Evolutionary conservation across 2,113 vertebrate species (phyloP).

Genomic region (Proterorhinus semilunaris): DNA sequence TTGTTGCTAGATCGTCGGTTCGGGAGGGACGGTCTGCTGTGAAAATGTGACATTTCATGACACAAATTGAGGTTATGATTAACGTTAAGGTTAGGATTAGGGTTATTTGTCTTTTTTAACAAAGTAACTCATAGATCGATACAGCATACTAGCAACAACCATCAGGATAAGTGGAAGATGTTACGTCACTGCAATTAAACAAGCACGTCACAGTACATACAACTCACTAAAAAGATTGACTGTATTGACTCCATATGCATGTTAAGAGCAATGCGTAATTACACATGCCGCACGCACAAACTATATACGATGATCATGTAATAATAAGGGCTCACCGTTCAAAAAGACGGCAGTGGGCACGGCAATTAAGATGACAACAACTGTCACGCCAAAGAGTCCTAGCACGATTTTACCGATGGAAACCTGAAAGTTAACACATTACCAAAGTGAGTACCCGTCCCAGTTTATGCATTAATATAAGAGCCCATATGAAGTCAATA

Average conservation of each 20-base stretch:
- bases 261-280: slow-evolving; percentile 32
- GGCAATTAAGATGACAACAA: slow-evolving; percentile 67
- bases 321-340: slow-evolving; percentile 58
- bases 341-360: slow-evolving; percentile 71
- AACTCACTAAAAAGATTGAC: not conserved
- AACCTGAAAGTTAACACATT: slow-evolving; percentile 50
- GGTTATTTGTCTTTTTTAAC: no score
- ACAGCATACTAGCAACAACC: no score
- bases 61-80: no score
- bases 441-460: not conserved
- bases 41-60: no score
- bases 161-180: slow-evolving; percentile 5
- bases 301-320: not conserved
- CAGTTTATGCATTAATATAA: no score
- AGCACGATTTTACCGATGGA: slow-evolving; percentile 67
- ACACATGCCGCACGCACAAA: slow-evolving; percentile 29
- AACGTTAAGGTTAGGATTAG: no score
- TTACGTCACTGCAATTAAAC: slow-evolving; percentile 15
- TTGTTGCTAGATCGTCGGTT: no score
- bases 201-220: no score
- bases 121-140: no score
- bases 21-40: no score
- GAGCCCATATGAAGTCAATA: not conserved
- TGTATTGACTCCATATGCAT: no score
- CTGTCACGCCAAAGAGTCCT: slow-evolving; percentile 53